These are phyloP conservation scores for Cryptocheilus praepositus DNA, from an alignment of 2,888 invertebrate species.

Conservation along the genomic window DNA sequence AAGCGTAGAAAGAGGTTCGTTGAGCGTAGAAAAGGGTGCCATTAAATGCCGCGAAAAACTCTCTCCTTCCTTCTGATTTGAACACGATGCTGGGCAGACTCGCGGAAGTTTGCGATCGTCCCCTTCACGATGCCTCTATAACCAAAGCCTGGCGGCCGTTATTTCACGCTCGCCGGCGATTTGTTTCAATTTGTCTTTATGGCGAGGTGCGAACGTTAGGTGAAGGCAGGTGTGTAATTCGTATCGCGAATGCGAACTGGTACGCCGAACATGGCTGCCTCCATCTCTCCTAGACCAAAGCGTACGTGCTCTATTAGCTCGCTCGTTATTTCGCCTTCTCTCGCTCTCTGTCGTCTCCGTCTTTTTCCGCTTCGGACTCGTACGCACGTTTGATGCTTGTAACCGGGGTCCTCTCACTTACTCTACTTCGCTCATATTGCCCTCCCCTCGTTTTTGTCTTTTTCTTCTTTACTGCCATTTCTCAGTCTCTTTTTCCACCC, in stretches of 20 bases:
- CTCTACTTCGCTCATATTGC: background rate
- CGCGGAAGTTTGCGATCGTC: too few species aligned
- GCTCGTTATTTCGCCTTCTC: constrained; percentile 34
- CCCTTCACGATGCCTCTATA: too few species aligned
- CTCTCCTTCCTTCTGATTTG: background rate
- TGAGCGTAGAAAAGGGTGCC: background rate
- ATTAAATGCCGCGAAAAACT: background rate
- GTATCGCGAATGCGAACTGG: constrained; percentile 1
- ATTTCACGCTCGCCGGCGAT: constrained; percentile 7
- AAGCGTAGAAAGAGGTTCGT: background rate
- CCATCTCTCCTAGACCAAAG: constrained; percentile 28
- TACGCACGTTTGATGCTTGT: background rate
- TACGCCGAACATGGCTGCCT: background rate
- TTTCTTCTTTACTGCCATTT: background rate
- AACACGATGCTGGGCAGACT: too few species aligned
- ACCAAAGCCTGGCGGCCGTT: background rate
- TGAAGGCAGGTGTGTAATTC: constrained; percentile 1
- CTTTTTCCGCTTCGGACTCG: background rate
- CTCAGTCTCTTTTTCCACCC: background rate
- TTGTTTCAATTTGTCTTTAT: constrained; percentile 18
- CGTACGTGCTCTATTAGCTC: constrained; percentile 47
- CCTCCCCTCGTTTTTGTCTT: too few species aligned
- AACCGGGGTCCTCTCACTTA: background rate
- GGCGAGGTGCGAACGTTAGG: constrained; percentile 8
- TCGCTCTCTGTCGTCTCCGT: background rate